These are phyloP conservation scores for Rhinopithecus roxellana DNA, from an alignment of 2,113 vertebrate species.

Conservation along the genomic window DNA sequence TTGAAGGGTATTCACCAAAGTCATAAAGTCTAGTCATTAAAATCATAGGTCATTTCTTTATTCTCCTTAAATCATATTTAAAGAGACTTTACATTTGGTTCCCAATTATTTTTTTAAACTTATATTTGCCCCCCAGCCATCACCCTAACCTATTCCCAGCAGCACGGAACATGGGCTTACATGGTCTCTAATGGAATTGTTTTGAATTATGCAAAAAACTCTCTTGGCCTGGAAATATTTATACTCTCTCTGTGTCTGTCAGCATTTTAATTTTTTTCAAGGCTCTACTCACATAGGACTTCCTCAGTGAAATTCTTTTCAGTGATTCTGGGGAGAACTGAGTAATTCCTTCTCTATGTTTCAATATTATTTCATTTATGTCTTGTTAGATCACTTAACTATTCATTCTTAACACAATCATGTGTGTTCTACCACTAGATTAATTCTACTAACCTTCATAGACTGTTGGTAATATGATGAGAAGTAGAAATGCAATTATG, in stretches of 20 bases:
- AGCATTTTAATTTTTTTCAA: neutral
- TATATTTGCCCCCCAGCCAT: neutral
- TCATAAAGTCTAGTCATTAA: neutral
- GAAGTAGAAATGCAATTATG: neutral
- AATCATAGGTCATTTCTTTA: constrained; percentile 20
- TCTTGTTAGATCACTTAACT: neutral
- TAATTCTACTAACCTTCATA: neutral
- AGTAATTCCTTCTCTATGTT: neutral
- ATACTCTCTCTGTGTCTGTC: neutral
- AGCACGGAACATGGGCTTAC: neutral
- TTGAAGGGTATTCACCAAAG: neutral
- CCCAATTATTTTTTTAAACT: neutral
- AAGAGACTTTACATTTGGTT: neutral
- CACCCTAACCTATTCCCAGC: neutral
- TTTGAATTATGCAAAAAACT: neutral
- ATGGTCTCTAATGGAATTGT: neutral
- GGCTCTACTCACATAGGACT: neutral
- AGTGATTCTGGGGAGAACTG: neutral
- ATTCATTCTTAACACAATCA: too few relatives aligned
- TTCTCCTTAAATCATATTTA: neutral
- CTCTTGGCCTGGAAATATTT: neutral
- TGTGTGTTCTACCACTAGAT: neutral
- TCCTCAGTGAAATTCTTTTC: neutral
- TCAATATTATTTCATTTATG: neutral
- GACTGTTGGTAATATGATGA: neutral